phyloP scores from a whole-genome alignment of 1,140 invertebrate species.

The Chelonus insularis region DNA sequence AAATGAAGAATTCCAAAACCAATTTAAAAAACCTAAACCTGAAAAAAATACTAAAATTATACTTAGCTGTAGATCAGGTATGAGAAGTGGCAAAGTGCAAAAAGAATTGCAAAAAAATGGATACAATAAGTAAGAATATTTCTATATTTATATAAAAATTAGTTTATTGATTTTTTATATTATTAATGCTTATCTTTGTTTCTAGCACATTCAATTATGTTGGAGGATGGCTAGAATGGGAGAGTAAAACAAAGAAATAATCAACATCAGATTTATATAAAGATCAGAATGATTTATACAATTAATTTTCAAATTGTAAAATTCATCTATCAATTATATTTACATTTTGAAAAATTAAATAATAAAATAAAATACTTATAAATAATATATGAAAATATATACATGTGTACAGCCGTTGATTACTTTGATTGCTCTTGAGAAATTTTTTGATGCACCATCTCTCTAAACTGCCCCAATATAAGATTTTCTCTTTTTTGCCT shows the following conservation, averaged over 20 bases:
- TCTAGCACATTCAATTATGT: slow-evolving; percentile 51
- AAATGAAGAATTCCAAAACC: slow-evolving; percentile 52
- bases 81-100: slow-evolving; percentile 63
- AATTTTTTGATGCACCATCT: slow-evolving; percentile 80
- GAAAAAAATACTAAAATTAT: slow-evolving; percentile 62
- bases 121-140: slow-evolving; percentile 62
- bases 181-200: slow-evolving; percentile 17
- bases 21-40: slow-evolving; percentile 61
- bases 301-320: no score
- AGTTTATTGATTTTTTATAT: background rate
- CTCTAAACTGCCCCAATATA: slow-evolving; percentile 93
- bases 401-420: slow-evolving; percentile 44
- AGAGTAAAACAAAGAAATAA: slow-evolving; percentile 40
- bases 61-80: slow-evolving; percentile 66
- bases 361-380: no score
- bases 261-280: slow-evolving; percentile 10
- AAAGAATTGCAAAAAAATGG: slow-evolving; percentile 62
- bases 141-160: background rate
- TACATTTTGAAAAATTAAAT: no score
- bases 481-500: slow-evolving; percentile 93
- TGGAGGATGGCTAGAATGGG: slow-evolving; percentile 56
- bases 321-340: no score
- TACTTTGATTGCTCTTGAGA: slow-evolving; percentile 62
- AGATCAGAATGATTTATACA: no score
- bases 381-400: no score